Percentiles rank a stretch among this genome's conserved stretches.
Conservation (phyloP, 64 coral and sea anemone genomes). For the Hydrozoanthus tunicans region DNA sequence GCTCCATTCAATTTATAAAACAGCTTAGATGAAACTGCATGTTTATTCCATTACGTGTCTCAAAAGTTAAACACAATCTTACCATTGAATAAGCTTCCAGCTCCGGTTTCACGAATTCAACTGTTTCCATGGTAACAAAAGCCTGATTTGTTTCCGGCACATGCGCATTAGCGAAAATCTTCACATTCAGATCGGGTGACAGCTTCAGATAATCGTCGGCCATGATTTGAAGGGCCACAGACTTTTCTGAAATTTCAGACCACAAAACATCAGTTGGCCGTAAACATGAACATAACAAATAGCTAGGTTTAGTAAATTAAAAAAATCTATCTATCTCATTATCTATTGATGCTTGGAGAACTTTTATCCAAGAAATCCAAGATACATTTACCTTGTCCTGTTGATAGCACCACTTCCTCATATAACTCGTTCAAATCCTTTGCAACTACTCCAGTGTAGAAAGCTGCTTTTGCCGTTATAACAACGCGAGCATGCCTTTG, state of each 20-base stretch:
- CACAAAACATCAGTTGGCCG: no score
- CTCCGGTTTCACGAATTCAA: constrained; percentile 60
- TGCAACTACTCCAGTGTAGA: constrained; percentile 72
- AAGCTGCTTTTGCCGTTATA: constrained; percentile 56
- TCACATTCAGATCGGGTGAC: constrained; percentile 48
- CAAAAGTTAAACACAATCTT: no score
- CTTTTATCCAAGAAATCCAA: neutral
- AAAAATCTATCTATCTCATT: no score
- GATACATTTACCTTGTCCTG: neutral
- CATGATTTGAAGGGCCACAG: constrained; percentile 38
- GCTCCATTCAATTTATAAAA: neutral
- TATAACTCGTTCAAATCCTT: constrained; percentile 22
- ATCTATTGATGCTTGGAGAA: no score
- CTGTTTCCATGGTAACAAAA: constrained; percentile 25
- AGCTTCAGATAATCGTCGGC: constrained; percentile 51
- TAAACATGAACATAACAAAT: neutral
- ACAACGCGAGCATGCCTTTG: constrained; percentile 32
- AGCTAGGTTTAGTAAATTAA: neutral
- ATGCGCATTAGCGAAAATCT: constrained; percentile 38
- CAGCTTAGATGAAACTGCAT: no score
- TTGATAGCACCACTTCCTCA: neutral
- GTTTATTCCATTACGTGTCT: no score
- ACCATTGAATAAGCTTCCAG: constrained; percentile 25
- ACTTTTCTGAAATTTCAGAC: constrained; percentile 39
- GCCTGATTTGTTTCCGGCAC: constrained; percentile 32